Conservation (phyloP, 2,797 vertebrate genomes). For the Phrynocephalus vlangalii region DNA sequence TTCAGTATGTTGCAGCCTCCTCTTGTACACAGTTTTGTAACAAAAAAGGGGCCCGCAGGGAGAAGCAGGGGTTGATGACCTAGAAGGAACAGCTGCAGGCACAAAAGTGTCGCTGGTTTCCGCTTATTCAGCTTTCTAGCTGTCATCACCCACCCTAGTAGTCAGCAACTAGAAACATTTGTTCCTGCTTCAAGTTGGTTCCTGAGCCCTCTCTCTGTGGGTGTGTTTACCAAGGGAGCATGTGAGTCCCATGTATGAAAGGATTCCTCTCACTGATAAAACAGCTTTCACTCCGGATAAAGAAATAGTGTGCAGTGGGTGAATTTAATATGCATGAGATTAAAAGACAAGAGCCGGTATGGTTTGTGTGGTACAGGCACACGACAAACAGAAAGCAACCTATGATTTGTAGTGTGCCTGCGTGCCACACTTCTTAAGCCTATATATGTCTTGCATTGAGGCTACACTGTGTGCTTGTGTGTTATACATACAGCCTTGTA, state of each 20-base stretch:
- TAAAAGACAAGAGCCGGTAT: background rate
- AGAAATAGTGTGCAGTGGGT: background rate
- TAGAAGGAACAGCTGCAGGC: background rate
- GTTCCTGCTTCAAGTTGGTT: constrained; percentile 37
- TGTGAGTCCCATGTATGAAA: background rate
- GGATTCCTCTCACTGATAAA: background rate
- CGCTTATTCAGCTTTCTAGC: constrained; percentile 1
- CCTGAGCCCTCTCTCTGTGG: constrained; percentile 20
- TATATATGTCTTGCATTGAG: background rate
- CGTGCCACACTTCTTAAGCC: background rate
- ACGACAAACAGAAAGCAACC: background rate
- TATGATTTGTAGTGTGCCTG: constrained; percentile 9
- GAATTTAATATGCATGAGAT: background rate
- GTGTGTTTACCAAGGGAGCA: constrained; percentile 5
- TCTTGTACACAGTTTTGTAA: background rate
- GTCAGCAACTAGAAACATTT: constrained; percentile 2
- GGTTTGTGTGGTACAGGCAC: background rate
- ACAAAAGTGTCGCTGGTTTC: background rate
- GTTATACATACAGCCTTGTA: constrained; percentile 14
- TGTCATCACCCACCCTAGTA: background rate
- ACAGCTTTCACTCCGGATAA: background rate
- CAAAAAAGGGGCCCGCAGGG: background rate
- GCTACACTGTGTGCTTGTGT: background rate
- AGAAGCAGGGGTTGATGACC: background rate
- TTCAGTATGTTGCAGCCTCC: background rate